Evolutionary conservation across 2,113 vertebrate species (phyloP), one percentile per base, ranked within the genome.

Genomic region (Brachyhypopomus gauderio): DNA sequence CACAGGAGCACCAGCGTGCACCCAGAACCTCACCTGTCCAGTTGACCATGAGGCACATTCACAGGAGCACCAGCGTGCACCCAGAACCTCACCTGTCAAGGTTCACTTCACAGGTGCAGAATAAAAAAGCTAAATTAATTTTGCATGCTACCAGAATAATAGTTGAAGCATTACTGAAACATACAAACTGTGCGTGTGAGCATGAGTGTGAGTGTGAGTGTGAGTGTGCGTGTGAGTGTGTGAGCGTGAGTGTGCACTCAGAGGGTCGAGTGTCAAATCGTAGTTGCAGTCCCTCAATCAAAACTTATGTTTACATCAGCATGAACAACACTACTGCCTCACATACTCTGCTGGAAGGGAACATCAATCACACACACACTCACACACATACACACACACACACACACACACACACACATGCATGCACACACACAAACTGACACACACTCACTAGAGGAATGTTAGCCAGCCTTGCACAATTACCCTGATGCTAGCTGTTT

Each of bases 271-370:
- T 87, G 86, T 89, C 86, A 87, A 76, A 84, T 74, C 16, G 76
- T 76, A 84, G 80, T 88, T 88, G 83, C 45, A 62, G 82, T 75
- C 84, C 87, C 87, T 90, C 89, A 88, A 88, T 91, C 89, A 91
- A 85, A 87, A 81, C 45, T 45, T 75, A 80, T 88, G 88, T 88
- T 89, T 90, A 91, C 75, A 73, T 84, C 83, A 84, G 77, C 78
- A 78, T 80, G 52, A 83, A 77, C 88, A 85, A 88, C 89, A 90
- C 88, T 85, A 88, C 87, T 83, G 81, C 88, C 83, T 88, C 85
- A 88, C 86, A 83, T 59, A 19, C 87, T 79, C 75, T 0, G 7
- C 80, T 77, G 34, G 72, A 85, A 83, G 81, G 81, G 85, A 67
- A 78, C 77, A 89, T 86, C 85, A 76, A 86, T 86, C 82, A 62